Percentiles rank a stretch among this genome's conserved stretches.
phyloP scores from a whole-genome alignment of 2,888 invertebrate genomes.

The Cepaea hortensis region DNA sequence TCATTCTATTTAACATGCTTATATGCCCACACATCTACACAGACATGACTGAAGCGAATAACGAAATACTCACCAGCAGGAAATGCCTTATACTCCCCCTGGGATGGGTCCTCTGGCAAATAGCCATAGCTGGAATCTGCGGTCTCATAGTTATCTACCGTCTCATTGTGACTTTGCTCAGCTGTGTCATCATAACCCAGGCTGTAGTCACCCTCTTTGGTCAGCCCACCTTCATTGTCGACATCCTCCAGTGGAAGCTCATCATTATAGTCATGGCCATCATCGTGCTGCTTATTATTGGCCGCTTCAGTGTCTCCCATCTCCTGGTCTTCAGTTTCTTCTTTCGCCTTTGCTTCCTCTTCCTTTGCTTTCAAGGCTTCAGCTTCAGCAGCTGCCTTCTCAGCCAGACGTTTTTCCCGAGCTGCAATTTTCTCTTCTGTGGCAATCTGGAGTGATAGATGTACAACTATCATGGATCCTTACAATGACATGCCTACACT shows the following conservation, averaged over 20 bases:
- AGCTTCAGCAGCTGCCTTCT: conserved; percentile 29
- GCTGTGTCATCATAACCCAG: background rate
- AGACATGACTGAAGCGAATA: too few species aligned
- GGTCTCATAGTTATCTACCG: background rate
- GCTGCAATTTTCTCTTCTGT: conserved; percentile 34
- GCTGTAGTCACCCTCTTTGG: conserved; percentile 9
- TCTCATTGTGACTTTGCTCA: background rate
- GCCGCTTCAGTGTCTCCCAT: conserved; percentile 4
- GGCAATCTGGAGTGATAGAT: conserved; percentile 8
- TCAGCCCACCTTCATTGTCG: conserved; percentile 38
- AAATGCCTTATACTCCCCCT: too few species aligned
- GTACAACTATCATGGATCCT: background rate
- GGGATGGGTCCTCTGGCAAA: background rate
- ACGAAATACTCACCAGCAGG: too few species aligned
- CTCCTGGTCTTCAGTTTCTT: background rate
- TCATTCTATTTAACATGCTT: too few species aligned
- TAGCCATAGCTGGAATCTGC: background rate
- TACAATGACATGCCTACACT: too few species aligned
- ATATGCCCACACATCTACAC: too few species aligned
- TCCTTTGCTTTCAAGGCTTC: conserved; percentile 23
- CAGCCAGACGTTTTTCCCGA: conserved; percentile 27
- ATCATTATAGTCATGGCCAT: conserved; percentile 43
- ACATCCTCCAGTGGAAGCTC: conserved; percentile 32
- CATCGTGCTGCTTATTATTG: background rate
- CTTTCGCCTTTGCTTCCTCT: conserved; percentile 15